These are phyloP conservation scores for Oreochromis tanganicae DNA, from an alignment of 2,113 vertebrate species.

Conservation along the genomic window DNA sequence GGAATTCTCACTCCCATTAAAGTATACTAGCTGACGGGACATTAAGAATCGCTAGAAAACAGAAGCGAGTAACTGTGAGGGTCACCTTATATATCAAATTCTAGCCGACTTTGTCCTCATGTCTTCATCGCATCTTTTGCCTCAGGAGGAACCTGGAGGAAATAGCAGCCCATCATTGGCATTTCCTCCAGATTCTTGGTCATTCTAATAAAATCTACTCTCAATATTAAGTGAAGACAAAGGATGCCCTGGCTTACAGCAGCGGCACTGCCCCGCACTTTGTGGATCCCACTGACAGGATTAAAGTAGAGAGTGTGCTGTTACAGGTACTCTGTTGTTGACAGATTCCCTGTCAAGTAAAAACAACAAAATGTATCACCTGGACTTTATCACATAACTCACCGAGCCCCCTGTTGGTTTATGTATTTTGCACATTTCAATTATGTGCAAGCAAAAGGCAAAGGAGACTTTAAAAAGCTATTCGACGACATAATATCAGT, in stretches of 20 bases:
- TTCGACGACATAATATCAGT: background rate
- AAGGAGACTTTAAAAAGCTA: background rate
- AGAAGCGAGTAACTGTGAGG: background rate
- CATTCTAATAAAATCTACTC: background rate
- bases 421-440: background rate
- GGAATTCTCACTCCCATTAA: background rate
- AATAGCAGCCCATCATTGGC: background rate
- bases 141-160: background rate
- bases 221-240: background rate
- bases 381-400: background rate
- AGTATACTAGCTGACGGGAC: background rate
- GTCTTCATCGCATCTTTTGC: background rate
- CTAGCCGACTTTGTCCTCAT: background rate
- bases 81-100: background rate
- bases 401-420: background rate
- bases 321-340: conserved; percentile 22
- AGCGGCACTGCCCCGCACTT: background rate
- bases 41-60: background rate
- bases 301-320: conserved; percentile 29
- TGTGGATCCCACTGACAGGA: background rate
- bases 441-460: fast-evolving
- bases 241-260: background rate
- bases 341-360: background rate
- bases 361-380: background rate
- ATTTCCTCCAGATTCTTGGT: background rate